Percentiles rank a stretch among this genome's conserved stretches.
Evolutionary conservation across 1,140 invertebrate genomes (phyloP).

Genomic region (Diabrotica undecimpunctata): DNA sequence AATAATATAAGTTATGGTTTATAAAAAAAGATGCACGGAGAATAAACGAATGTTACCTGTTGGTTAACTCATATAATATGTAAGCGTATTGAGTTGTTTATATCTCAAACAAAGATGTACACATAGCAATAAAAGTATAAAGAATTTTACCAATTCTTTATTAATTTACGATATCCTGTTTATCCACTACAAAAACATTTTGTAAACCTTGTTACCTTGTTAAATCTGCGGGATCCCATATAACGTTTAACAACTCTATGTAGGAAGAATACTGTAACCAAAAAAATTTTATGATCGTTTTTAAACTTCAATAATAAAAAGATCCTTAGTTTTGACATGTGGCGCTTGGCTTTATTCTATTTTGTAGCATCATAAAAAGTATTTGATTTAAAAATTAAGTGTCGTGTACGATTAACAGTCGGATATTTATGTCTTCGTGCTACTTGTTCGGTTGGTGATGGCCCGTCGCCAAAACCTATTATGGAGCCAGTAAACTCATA

Average conservation of each 20-base stretch:
- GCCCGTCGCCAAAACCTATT: not conserved
- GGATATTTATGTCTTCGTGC: not conserved
- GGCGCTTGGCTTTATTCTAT: not conserved
- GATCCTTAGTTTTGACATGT: not conserved
- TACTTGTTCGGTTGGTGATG: not conserved
- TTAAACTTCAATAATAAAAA: conserved; percentile 1
- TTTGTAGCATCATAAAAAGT: not conserved
- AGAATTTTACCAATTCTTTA: too few species aligned
- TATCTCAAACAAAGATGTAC: too few species aligned
- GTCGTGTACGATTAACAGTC: not conserved
- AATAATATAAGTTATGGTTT: too few species aligned
- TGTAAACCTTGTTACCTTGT: not conserved
- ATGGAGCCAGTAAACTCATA: not conserved
- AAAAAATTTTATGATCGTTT: not conserved
- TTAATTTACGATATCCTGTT: too few species aligned
- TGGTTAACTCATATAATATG: too few species aligned
- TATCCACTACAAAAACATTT: too few species aligned
- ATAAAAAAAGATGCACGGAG: too few species aligned
- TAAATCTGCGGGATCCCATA: not conserved
- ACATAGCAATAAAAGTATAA: too few species aligned
- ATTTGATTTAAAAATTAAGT: conserved; percentile 3
- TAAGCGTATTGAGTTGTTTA: too few species aligned
- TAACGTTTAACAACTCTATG: not conserved
- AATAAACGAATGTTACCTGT: too few species aligned
- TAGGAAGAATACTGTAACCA: not conserved